Evolutionary conservation across 2,797 vertebrate genomes (phyloP), one percentile per base, ranked within the genome.

Genomic region (Mionectes olivaceus): DNA sequence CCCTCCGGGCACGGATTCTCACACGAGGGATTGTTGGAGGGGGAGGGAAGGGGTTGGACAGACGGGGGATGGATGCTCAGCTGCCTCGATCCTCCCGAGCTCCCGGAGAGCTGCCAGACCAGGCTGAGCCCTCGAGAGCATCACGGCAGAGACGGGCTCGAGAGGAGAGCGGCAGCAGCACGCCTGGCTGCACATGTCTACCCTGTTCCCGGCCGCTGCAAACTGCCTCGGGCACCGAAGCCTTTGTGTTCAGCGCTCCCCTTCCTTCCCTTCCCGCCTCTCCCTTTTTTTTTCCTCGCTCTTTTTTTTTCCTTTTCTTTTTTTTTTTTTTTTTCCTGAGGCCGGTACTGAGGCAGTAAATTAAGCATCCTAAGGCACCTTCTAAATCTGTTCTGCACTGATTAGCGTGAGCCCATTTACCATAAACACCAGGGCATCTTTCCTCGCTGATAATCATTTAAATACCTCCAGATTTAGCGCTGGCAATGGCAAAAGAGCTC

Each of bases 301-400:
- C 11, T 33, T 41, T 41, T 65, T 33, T 25, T 22, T 39, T 59
- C 56, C 57, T 33, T 22, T 32, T 2, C 16, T 82, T 59, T 32
- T 39, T 35, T 57, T 35, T 27, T 19, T 28, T 55, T 59, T 75
- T n/a, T n/a, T 33, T 2, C 24, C 37, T 0, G 2, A 81, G 65
- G 77, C 68, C 87, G 68, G 86, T 95, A 93, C 70, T 39, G 73
- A 97, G 92, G 95, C 95, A 94, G 88, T 92, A 96, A 96, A 96
- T 96, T 95, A 97, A 97, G 84, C 93, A 85, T 97, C 96, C 95
- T 93, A 82, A 94, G 95, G 96, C 97, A 91, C 94, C 87, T 96
- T 95, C 93, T 92, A 92, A 96, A 96, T 97, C 95, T 95, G 96
- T 97, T 97, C 96, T 93, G 97, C 96, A 93, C 97, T 97, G 97